A percentile compares a stretch with the other conserved stretches of the same genome.
Conservation (phyloP, 2,888 invertebrate species). For the Pardosa pseudoannulata region DNA sequence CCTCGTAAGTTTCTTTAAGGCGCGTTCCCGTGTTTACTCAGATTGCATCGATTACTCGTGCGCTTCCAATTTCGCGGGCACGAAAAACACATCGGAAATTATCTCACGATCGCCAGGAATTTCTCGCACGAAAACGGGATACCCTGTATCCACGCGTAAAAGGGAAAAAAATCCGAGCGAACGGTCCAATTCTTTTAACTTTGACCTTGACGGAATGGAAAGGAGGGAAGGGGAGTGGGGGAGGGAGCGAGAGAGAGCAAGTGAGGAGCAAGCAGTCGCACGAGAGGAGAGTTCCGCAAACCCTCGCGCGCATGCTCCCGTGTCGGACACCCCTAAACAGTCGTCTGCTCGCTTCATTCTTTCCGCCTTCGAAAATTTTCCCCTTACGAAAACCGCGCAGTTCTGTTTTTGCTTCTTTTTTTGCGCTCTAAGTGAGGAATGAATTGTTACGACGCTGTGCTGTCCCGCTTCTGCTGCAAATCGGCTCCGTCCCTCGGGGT, state of each 20-base stretch:
- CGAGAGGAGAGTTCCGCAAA: conserved; percentile 59
- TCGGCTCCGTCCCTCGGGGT: neutral
- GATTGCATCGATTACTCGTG: neutral
- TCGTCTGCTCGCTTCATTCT: conserved; percentile 23
- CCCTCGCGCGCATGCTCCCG: conserved; percentile 57
- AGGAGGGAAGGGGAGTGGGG: conserved; percentile 15
- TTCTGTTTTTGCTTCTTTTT: no score
- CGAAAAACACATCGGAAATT: neutral
- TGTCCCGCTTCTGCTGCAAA: neutral
- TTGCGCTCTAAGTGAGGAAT: neutral
- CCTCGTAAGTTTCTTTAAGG: no score
- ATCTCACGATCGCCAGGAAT: neutral
- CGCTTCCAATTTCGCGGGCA: neutral
- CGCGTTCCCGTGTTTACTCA: neutral
- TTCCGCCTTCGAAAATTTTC: conserved; percentile 54
- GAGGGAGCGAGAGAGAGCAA: neutral
- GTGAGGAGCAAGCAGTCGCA: neutral
- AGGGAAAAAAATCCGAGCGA: conserved; percentile 3
- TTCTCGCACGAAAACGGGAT: conserved; percentile 1
- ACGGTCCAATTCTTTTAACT: conserved; percentile 68
- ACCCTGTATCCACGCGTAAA: neutral
- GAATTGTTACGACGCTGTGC: conserved; percentile 9
- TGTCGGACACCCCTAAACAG: conserved; percentile 46
- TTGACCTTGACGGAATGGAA: conserved; percentile 58
- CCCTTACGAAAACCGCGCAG: conserved; percentile 21